Base-by-base conservation (phyloP, 2,113 vertebrate genomes). In the Ursus arctos region DNA sequence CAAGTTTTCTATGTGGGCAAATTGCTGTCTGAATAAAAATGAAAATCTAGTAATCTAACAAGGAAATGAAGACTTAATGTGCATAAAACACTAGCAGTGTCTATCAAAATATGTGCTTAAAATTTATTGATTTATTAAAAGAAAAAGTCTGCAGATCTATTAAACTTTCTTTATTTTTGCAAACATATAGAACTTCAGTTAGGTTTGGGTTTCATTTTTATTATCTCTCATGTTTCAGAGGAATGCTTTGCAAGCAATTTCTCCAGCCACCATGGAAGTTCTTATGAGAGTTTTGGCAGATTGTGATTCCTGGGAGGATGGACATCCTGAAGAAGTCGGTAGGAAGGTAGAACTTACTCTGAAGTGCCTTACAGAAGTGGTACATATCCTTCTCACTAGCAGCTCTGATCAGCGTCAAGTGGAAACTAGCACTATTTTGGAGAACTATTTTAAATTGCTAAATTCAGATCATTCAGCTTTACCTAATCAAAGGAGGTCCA, bases 261-360 rank as follows among this genome's bases (percentile, higher is more conserved):
- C 99, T 96, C 99, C 99, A 67, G 99, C 99, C 96, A 99, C 99
- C 92, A 99, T 99, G 99, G 99, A 99, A 99, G 99, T 99, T 93
- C 97, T 99, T 98, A 99, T 99, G 99, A 99, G 99, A 90, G 99
- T 99, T 93, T 98, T 99, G 98, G 99, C 99, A 14, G 99, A 99
- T 98, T 99, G 99, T 99, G 99, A 99, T 55, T 99, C 96, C n/a
- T 99, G 92, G 99, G 99, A 97, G 98, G 99, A 95, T 92, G 98
- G 98, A 98, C 99, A 98, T 99, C 99, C 99, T 96, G 98, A 99
- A 94, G 99, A 99, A 93, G 99, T 99, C 11, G 99, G 99, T 95
- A 99, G 99, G 16, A 99, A 99, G 98, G 99, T 99, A 12, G 99
- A 99, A 97, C 98, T 99, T 87, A 99, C 99, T 1, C 98, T 99